phyloP scores from a whole-genome alignment of 2,888 invertebrate species.

The Hecatera dysodea region DNA sequence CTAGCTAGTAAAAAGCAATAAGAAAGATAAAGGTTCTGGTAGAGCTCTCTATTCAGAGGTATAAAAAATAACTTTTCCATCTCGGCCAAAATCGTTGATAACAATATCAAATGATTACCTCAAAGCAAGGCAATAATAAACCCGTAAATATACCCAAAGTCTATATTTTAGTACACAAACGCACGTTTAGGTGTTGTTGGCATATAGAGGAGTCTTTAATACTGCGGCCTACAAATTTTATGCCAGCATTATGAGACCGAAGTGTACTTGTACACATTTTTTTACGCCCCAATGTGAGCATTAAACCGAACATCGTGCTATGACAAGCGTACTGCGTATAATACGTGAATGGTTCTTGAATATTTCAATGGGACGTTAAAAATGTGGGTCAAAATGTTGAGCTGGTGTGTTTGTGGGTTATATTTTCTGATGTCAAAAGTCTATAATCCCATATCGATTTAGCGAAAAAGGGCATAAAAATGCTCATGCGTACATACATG shows the following conservation, averaged over 20 bases:
- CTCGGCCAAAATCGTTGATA: neutral
- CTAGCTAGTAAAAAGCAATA: conserved; percentile 1
- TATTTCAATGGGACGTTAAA: conserved; percentile 58
- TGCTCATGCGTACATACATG: neutral
- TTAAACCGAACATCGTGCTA: conserved; percentile 63
- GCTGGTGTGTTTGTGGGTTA: conserved; percentile 7
- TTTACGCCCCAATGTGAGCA: conserved; percentile 68
- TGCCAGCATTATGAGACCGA: conserved; percentile 66
- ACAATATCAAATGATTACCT: conserved; percentile 1
- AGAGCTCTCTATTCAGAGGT: neutral
- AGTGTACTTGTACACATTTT: conserved; percentile 71
- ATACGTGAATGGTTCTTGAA: conserved; percentile 58
- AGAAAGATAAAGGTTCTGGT: neutral
- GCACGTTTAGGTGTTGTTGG: conserved; percentile 50
- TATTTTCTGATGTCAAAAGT: neutral
- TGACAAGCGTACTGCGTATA: conserved; percentile 52
- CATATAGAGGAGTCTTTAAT: conserved; percentile 65
- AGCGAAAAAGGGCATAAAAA: neutral
- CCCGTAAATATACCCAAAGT: conserved; percentile 34
- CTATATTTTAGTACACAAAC: conserved; percentile 43
- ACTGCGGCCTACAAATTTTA: conserved; percentile 69
- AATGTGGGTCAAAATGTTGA: conserved; percentile 45
- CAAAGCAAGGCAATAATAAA: conserved; percentile 35
- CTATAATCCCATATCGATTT: neutral
- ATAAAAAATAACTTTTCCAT: neutral